A percentile compares a stretch with the other conserved stretches of the same genome.
phyloP scores from a whole-genome alignment of 2,888 invertebrate genomes.

The Hecatera dysodea region DNA sequence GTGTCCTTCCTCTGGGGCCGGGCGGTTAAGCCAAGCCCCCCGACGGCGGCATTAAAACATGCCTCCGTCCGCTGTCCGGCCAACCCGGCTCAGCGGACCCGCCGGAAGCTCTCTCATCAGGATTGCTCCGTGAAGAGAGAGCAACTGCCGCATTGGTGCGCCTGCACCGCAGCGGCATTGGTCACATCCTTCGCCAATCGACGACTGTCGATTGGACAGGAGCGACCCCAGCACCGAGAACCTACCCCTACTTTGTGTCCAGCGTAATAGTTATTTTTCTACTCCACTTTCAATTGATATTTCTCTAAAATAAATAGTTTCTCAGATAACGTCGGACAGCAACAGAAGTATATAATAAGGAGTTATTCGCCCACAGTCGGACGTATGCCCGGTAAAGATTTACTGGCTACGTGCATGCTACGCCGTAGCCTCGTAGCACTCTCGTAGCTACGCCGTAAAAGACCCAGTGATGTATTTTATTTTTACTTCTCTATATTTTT shows the following conservation, averaged over 20 bases:
- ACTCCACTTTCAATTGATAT: slow-evolving; percentile 9
- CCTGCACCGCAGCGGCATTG: no score
- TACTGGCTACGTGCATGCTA: slow-evolving; percentile 68
- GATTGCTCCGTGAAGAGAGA: no score
- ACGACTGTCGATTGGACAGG: no score
- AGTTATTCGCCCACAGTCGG: slow-evolving; percentile 60
- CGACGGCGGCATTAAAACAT: no score
- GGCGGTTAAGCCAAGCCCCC: no score
- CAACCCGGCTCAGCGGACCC: no score
- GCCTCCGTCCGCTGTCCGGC: no score
- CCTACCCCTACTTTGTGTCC: slow-evolving; percentile 2
- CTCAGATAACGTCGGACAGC: slow-evolving; percentile 28
- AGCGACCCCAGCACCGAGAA: no score
- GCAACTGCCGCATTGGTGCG: no score
- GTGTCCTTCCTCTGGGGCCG: no score
- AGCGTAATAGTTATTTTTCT: neutral
- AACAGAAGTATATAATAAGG: slow-evolving; percentile 54
- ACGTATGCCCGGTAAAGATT: slow-evolving; percentile 60
- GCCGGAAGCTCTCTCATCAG: no score
- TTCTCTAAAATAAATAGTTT: slow-evolving; percentile 41
- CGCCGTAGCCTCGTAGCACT: slow-evolving; percentile 59
- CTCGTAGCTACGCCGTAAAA: slow-evolving; percentile 56
- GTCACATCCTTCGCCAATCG: no score
- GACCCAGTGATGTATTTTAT: slow-evolving; percentile 51
- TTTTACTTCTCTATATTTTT: slow-evolving; percentile 59